Conservation (phyloP, 2,113 vertebrate genomes). For the Empidonax alnorum region DNA sequence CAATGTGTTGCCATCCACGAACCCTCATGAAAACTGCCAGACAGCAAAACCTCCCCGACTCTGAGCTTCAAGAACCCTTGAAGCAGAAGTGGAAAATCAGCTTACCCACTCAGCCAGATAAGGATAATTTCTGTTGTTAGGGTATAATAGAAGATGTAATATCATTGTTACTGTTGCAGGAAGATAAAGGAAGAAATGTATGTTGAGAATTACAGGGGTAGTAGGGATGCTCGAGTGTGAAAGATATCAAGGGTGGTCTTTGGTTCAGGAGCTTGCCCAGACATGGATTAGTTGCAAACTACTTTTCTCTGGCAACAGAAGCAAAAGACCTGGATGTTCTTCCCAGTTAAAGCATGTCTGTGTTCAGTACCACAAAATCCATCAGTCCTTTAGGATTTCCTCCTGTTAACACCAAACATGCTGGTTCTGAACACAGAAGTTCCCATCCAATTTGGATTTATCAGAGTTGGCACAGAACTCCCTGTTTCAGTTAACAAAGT, state of each 20-base stretch:
- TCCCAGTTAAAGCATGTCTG: background rate
- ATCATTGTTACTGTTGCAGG: background rate
- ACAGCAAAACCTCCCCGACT: background rate
- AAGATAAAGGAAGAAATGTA: slow-evolving; percentile 14
- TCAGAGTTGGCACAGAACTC: background rate
- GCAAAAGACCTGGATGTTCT: background rate
- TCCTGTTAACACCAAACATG: background rate
- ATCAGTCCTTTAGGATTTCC: background rate
- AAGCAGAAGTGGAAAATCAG: slow-evolving; percentile 33
- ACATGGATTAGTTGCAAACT: background rate
- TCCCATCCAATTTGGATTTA: background rate
- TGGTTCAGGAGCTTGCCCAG: background rate
- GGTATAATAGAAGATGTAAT: background rate
- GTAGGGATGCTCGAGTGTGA: background rate
- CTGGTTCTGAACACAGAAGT: background rate
- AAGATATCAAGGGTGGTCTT: background rate
- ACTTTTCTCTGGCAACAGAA: background rate
- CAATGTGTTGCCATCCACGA: background rate
- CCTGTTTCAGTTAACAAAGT: background rate
- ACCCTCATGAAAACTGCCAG: background rate
- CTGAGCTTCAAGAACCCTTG: background rate
- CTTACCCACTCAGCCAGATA: background rate
- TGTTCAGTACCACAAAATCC: background rate
- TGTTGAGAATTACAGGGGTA: background rate
- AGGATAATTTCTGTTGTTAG: slow-evolving; percentile 1